Evolutionary conservation across 1,140 invertebrate species (phyloP), one percentile per base, ranked within the genome.

Genomic region (Bombus balteatus): DNA sequence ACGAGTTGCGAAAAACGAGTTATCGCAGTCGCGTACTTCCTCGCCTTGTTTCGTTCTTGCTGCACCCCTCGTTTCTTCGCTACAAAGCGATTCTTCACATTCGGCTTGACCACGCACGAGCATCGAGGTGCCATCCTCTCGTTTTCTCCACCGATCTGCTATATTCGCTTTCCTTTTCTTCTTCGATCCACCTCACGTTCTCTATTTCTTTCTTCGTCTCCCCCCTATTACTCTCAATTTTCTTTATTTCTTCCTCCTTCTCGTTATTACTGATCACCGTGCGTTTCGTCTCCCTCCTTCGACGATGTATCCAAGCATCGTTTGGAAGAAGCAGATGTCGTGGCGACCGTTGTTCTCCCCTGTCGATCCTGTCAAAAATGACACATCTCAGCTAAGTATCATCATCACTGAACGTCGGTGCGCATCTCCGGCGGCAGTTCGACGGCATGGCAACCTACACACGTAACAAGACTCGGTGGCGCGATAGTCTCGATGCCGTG

Each of bases 401-500:
- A 76, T 80, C 53, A 28, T 85, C 83, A 34, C 32, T 80, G 77
- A 59, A 80, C 68, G 25, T 85, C 25, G 76, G 74, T 80, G 78
- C 65, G 78, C 83, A 85, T 85, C 78, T 43, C 68, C 81, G 87
- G 82, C 73, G 59, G n/a, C 76, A 57, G 25, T 72, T 34, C 73
- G 79, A 81, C 79, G 74, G 86, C 83, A 88, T 80, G 87, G 41
- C 59, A 47, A 78, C 34, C 62, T 71, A 39, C 41, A 68, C 78
- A 75, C 72, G 81, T 53, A 81, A 81, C 70, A 25, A 39, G 34
- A 34, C 79, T 89, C 84, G 71, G 37, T 80, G 81, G 43, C 76
- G 76, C 87, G 87, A 89, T 81, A 39, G 72, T 83, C 81, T 75
- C 82, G 87, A 59, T 75, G 34, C 68, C 47, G 74, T 68, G 76